phyloP scores from a whole-genome alignment of 2,888 invertebrate genomes.

The Lapara coniferarum region DNA sequence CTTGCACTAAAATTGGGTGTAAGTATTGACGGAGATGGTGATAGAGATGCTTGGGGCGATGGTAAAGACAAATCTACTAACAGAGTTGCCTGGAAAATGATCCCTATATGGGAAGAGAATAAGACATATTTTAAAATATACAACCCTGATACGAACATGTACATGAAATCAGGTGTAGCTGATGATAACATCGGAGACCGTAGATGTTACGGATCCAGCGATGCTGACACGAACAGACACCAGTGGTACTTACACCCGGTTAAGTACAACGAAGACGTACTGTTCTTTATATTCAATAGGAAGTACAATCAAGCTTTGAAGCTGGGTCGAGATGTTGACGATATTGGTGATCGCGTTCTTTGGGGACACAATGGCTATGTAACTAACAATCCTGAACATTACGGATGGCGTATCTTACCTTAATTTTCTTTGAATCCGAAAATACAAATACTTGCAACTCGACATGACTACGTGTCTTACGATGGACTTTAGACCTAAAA shows the following conservation, averaged over 20 bases:
- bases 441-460: too few relatives aligned
- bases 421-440: background rate
- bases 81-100: slow-evolving; percentile 8
- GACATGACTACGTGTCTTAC: too few relatives aligned
- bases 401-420: background rate
- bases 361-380: slow-evolving; percentile 19
- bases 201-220: background rate
- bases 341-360: slow-evolving; percentile 8
- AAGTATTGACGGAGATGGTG: background rate
- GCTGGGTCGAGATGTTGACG: background rate
- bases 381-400: slow-evolving; percentile 9
- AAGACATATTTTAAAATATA: slow-evolving; percentile 12
- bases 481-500: too few relatives aligned
- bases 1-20: slow-evolving; percentile 21
- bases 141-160: slow-evolving; percentile 11
- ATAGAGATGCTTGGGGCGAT: slow-evolving; percentile 8
- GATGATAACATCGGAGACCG: background rate
- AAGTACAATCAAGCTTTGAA: slow-evolving; percentile 13
- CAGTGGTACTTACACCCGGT: slow-evolving; percentile 15
- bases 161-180: background rate
- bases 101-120: slow-evolving; percentile 11
- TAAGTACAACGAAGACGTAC: background rate
- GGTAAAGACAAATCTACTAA: slow-evolving; percentile 25
- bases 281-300: slow-evolving; percentile 16
- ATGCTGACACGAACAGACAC: slow-evolving; percentile 13